A percentile compares a stretch with the other conserved stretches of the same genome.
These are phyloP conservation scores for Papilio polytes DNA, from an alignment of 1,140 invertebrate genomes.

Conservation along the genomic window DNA sequence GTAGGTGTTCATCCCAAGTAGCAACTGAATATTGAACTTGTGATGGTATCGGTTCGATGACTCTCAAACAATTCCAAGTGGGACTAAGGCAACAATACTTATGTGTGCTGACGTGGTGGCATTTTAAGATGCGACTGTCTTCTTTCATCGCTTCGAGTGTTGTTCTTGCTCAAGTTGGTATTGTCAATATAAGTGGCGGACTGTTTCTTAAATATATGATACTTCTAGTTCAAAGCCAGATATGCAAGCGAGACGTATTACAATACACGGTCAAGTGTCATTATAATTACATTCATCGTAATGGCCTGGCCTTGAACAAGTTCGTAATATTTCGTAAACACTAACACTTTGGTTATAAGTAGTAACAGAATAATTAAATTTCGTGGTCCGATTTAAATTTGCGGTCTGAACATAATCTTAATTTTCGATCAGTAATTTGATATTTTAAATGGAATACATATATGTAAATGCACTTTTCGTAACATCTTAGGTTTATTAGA, in stretches of 20 bases:
- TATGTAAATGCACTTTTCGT: neutral
- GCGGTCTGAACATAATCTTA: neutral
- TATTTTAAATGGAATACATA: neutral
- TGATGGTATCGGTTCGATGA: slow-evolving; percentile 52
- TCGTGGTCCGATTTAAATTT: neutral
- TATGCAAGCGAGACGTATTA: slow-evolving; percentile 20
- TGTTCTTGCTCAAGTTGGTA: slow-evolving; percentile 60
- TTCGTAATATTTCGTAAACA: slow-evolving; percentile 11
- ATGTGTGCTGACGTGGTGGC: slow-evolving; percentile 51
- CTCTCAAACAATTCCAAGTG: slow-evolving; percentile 67
- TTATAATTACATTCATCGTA: slow-evolving; percentile 1
- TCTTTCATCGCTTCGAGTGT: slow-evolving; percentile 59
- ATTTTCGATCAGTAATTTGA: neutral
- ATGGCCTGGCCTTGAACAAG: neutral
- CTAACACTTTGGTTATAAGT: neutral
- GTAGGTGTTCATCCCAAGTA: slow-evolving; percentile 60
- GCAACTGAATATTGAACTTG: slow-evolving; percentile 48
- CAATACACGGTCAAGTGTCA: neutral
- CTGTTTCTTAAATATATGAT: slow-evolving; percentile 52
- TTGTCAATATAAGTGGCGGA: slow-evolving; percentile 56
- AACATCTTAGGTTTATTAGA: too few species aligned
- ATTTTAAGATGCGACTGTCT: slow-evolving; percentile 50
- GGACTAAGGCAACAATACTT: slow-evolving; percentile 48
- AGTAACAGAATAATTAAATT: neutral
- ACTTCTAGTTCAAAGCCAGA: slow-evolving; percentile 42